Evolutionary conservation across 2,797 vertebrate genomes (phyloP), one percentile per base, ranked within the genome.

Genomic region (Ceyx erithaca): DNA sequence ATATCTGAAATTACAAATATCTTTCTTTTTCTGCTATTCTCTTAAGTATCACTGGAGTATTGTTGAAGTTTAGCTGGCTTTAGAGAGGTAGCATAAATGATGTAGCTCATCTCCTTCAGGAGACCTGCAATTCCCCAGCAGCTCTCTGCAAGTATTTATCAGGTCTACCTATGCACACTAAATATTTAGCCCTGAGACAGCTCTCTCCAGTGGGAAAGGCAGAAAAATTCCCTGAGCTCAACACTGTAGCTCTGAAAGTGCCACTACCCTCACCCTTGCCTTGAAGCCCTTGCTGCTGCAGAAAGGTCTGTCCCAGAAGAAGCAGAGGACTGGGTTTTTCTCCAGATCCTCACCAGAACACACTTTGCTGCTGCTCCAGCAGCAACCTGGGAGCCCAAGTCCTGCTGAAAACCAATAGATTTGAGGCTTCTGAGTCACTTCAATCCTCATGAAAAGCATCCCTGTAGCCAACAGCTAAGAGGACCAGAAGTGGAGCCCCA

Each of bases 111-210:
- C 68, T 79, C 68, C 79, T 87, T 41, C 64, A 75, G 62, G 71
- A 80, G 79, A 52, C 48, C 4, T 31, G 46, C 59, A 81, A 64
- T 88, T 91, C 78, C 61, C 69, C 52, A 81, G 1, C 70, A 41
- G 51, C 78, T 66, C 68, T 81, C 68, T 64, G 51, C 16, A 31
- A 69, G 83, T 48, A 88, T 91, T 92, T 87, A 58, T 87, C 80
- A 26, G 21, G 49, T 0, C 14, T 61, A 75, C 54, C 83, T 75
- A 25, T 30, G 71, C 80, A 62, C 87, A 71, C 52, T 80, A 69
- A 89, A 64, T 72, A 25, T 87, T 82, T n/a, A 83, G 82, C 85
- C 69, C 89, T 91, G 91, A 83, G 83, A 92, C 62, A 78, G 26
- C 48, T 86, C 90, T 91, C 58, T 83, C 69, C 69, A 33, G 46